Evolutionary conservation across 2,113 vertebrate species (phyloP).

Genomic region (Suncus etruscus): DNA sequence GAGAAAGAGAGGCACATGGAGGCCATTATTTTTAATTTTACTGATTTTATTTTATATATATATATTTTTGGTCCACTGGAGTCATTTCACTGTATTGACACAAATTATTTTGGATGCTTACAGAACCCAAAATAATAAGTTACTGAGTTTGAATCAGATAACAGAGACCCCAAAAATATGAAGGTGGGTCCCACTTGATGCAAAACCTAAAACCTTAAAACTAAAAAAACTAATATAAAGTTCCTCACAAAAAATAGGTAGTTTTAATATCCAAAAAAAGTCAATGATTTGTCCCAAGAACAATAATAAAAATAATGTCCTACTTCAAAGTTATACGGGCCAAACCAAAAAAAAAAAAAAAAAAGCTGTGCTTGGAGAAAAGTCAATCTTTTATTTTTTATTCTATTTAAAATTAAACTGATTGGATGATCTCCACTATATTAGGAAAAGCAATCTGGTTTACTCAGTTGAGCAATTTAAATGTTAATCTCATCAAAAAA

Average conservation of each 20-base stretch:
- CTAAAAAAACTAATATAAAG: not conserved
- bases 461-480: not conserved
- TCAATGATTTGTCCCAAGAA: not conserved
- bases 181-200: not conserved
- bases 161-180: not conserved
- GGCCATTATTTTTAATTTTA: not conserved
- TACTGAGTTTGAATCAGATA: not conserved
- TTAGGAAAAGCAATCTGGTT: not conserved
- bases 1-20: too few relatives aligned
- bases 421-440: not conserved
- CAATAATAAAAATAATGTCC: not conserved
- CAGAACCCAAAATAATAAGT: not conserved
- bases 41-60: too few relatives aligned
- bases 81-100: not conserved
- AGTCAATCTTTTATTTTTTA: not conserved
- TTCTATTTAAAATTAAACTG: not conserved
- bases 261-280: not conserved
- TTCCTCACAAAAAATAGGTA: not conserved
- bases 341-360: not conserved
- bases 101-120: not conserved
- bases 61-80: not conserved
- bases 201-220: not conserved
- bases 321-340: not conserved
- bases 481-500: slow-evolving; percentile 15
- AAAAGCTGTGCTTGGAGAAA: not conserved